Evolutionary conservation across 2,113 vertebrate genomes (phyloP).

Genomic region (Ophthalmolycus amberensis): DNA sequence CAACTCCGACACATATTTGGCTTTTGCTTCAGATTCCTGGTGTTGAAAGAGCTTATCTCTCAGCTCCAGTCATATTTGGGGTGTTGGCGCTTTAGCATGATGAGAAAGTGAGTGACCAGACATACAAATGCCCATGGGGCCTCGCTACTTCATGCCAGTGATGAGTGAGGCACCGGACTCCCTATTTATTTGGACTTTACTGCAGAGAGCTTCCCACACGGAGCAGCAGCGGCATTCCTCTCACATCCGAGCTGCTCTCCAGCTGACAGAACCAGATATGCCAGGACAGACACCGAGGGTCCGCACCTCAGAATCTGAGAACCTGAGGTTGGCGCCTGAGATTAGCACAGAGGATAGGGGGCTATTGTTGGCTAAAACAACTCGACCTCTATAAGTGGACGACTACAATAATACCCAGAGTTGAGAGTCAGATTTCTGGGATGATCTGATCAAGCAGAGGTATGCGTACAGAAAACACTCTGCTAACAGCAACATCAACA

Average conservation of each 20-base stretch:
- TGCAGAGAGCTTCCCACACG: conserved; percentile 51
- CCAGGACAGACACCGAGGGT: conserved; percentile 41
- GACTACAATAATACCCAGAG: conserved; percentile 67
- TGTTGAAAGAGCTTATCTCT: conserved; percentile 76
- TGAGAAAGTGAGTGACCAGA: conserved; percentile 69
- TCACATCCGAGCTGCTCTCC: conserved; percentile 46
- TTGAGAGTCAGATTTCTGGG: conserved; percentile 76
- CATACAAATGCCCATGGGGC: conserved; percentile 37
- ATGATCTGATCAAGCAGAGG: conserved; percentile 74
- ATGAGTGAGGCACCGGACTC: conserved; percentile 68
- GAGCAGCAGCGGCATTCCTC: conserved; percentile 56
- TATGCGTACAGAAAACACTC: conserved; percentile 77
- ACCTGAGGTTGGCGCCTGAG: conserved; percentile 60
- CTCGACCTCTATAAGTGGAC: conserved; percentile 60
- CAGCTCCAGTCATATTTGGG: conserved; percentile 45
- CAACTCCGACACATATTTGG: conserved; percentile 71
- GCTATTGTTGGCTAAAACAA: conserved; percentile 74
- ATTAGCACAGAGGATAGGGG: conserved; percentile 58
- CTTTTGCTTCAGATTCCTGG: conserved; percentile 62
- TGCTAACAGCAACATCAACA: conserved; percentile 68
- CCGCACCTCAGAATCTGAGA: conserved; percentile 38
- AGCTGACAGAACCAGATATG: conserved; percentile 71
- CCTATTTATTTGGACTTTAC: conserved; percentile 75
- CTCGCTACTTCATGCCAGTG: conserved; percentile 53
- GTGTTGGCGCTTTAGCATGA: conserved; percentile 39